Percentiles rank a stretch among this genome's conserved stretches.
phyloP scores from a whole-genome alignment of 1,140 invertebrate genomes.

The Halictus rubicundus region DNA sequence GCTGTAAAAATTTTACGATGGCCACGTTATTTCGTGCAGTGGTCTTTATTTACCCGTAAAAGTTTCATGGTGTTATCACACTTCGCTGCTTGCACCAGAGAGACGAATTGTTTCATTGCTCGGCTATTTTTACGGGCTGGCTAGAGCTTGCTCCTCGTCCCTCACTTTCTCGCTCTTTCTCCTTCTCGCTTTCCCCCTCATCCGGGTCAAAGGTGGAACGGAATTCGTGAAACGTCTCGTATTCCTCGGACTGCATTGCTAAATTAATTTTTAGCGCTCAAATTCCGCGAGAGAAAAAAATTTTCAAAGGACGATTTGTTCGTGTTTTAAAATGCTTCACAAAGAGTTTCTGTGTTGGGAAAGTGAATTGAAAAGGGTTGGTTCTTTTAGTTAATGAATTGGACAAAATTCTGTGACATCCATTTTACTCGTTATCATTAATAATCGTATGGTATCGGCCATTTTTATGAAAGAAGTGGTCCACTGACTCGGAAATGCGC shows the following conservation, averaged over 20 bases:
- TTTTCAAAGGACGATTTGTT: not conserved
- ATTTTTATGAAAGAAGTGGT: no score
- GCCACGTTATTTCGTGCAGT: conserved; percentile 57
- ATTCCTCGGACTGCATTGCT: not conserved
- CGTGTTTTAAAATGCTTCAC: not conserved
- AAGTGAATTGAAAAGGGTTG: no score
- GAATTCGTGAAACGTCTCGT: conserved; percentile 26
- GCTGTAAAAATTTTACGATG: conserved; percentile 62
- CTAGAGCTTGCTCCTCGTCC: conserved; percentile 24
- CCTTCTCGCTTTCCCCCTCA: not conserved
- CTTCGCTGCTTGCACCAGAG: conserved; percentile 50
- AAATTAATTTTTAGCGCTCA: not conserved
- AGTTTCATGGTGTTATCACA: conserved; percentile 64
- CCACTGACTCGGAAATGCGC: no score
- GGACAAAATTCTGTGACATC: no score
- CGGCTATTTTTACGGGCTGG: conserved; percentile 49
- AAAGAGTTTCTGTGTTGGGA: no score
- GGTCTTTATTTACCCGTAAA: conserved; percentile 63
- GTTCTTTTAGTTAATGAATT: no score
- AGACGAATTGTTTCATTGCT: conserved; percentile 61
- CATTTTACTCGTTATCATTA: no score
- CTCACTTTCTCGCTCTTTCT: not conserved
- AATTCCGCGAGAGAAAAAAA: not conserved
- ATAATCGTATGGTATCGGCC: no score
- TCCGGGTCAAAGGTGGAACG: not conserved